Conservation (phyloP, 2,888 invertebrate genomes). For the Sphecodes monilicornis region DNA sequence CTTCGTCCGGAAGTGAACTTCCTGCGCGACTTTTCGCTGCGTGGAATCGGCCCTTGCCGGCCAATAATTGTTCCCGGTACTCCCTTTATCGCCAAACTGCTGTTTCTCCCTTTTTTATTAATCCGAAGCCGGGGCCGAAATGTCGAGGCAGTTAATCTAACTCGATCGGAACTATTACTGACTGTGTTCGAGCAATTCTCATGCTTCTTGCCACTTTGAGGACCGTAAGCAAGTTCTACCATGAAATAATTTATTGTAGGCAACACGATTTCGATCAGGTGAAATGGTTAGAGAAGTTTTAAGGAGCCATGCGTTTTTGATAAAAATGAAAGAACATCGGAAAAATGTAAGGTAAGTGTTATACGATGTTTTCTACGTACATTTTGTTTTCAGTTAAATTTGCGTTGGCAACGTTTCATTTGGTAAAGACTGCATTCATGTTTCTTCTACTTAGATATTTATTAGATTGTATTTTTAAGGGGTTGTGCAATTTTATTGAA, state of each 20-base stretch:
- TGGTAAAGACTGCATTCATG: neutral
- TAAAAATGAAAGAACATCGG: neutral
- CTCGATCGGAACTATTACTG: neutral
- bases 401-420: neutral
- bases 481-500: neutral
- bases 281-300: neutral
- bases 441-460: too few relatives aligned
- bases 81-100: neutral
- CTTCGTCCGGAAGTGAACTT: constrained; percentile 6
- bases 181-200: neutral
- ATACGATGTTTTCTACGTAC: too few relatives aligned
- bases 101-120: neutral
- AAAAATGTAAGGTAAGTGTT: neutral
- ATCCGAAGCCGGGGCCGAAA: neutral
- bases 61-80: neutral
- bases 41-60: neutral
- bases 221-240: neutral
- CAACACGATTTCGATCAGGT: neutral
- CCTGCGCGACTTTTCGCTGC: neutral
- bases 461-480: too few relatives aligned
- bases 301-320: neutral
- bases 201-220: neutral
- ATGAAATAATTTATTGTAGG: neutral
- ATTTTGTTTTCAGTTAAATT: neutral
- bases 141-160: neutral